Conservation (phyloP, 2,797 vertebrate species). For the Eutrigla gurnardus region DNA sequence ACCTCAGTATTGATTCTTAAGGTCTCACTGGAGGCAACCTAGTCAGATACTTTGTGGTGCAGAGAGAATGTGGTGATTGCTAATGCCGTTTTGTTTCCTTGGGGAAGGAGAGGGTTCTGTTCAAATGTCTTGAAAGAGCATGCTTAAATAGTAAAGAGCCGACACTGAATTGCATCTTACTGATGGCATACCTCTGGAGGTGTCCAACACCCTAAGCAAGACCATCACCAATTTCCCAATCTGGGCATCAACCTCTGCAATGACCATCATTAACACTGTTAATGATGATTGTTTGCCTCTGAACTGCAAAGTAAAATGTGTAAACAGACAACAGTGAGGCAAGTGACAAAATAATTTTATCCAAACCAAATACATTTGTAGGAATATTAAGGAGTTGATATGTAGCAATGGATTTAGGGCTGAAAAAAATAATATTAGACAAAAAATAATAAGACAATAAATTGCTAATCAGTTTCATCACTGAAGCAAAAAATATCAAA, state of each 20-base stretch:
- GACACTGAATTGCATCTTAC: neutral
- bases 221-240: slow-evolving; percentile 16
- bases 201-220: neutral
- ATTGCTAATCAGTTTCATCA: neutral
- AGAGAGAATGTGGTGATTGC: slow-evolving; percentile 4
- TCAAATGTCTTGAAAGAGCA: slow-evolving; percentile 13
- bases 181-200: neutral
- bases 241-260: neutral
- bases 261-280: neutral
- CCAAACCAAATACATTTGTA: neutral
- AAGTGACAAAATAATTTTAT: neutral
- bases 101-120: neutral
- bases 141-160: neutral
- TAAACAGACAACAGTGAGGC: neutral
- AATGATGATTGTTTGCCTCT: neutral
- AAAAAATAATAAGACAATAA: neutral
- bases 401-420: neutral
- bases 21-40: slow-evolving; percentile 10
- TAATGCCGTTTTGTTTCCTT: slow-evolving; percentile 16
- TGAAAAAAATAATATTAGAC: neutral
- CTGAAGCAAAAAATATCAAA: neutral
- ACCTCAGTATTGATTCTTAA: slow-evolving; percentile 32
- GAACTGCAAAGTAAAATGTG: neutral
- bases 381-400: neutral
- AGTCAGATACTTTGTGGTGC: slow-evolving; percentile 14